Percentiles rank a stretch among this genome's conserved stretches.
These are phyloP conservation scores for Cephus cinctus DNA, from an alignment of 1,140 invertebrate species.

Conservation along the genomic window DNA sequence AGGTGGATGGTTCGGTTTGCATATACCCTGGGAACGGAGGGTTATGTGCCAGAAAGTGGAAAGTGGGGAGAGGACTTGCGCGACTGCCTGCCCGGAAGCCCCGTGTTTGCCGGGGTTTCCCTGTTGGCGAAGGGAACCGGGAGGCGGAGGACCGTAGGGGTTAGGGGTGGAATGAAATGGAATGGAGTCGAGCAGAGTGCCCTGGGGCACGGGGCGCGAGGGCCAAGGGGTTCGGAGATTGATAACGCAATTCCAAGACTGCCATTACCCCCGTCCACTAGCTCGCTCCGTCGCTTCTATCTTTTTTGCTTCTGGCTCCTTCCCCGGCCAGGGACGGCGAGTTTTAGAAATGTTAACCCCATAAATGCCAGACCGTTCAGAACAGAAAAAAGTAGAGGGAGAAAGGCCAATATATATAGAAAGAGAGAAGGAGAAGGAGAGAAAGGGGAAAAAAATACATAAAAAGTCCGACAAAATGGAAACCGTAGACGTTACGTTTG, in stretches of 20 bases:
- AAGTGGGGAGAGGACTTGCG: slow-evolving; percentile 44
- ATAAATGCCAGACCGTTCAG: slow-evolving; percentile 49
- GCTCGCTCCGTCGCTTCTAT: slow-evolving; percentile 50
- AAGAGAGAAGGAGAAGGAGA: too few species aligned
- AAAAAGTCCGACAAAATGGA: too few species aligned
- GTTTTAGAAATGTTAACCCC: slow-evolving; percentile 58
- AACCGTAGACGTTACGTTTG: too few species aligned
- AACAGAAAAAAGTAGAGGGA: not conserved
- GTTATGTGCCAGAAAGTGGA: slow-evolving; percentile 25
- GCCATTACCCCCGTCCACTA: slow-evolving; percentile 52
- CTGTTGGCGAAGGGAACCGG: slow-evolving; percentile 24
- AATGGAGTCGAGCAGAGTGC: slow-evolving; percentile 45
- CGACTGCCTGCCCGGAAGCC: slow-evolving; percentile 38
- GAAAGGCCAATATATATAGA: slow-evolving; percentile 27
- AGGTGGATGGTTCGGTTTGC: slow-evolving; percentile 30
- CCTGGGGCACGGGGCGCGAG: slow-evolving; percentile 28
- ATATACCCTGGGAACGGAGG: slow-evolving; percentile 39
- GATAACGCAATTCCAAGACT: slow-evolving; percentile 59
- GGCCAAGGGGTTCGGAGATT: slow-evolving; percentile 51
- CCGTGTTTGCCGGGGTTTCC: slow-evolving; percentile 43
- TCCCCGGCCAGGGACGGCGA: slow-evolving; percentile 43
- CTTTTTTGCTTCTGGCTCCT: slow-evolving; percentile 38
- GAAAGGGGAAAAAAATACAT: too few species aligned
- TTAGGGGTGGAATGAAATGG: slow-evolving; percentile 43
- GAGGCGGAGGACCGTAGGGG: slow-evolving; percentile 21